Base-by-base conservation (phyloP, 2,113 vertebrate species). In the Siniperca knerii region DNA sequence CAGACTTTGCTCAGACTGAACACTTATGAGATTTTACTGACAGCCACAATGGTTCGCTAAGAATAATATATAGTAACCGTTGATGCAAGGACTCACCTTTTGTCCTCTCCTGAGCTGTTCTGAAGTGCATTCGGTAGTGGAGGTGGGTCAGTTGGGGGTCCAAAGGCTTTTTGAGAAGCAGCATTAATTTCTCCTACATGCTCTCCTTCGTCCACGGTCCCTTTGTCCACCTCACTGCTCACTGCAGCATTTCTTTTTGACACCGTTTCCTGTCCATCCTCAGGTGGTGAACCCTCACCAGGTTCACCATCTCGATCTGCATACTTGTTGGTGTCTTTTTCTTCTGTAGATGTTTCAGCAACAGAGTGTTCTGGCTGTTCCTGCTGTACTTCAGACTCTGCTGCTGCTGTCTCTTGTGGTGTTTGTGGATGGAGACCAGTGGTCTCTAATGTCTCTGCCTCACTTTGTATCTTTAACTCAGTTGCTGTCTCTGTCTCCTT, bases 101-200 rank as follows among this genome's bases (percentile, higher is more conserved):
- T 60, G 37, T 80, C 66, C 0, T 87, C 48, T 72, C 35, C 83
- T 23, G 85, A 62, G 61, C 50, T 69, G 23, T 81, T 70, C 29
- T 92, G 92, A 7, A 52, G 55, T 35, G 77, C 10, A 12, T 40
- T 55, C 0, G 95, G 95, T 8, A 95, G 94, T 0, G 95, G 95
- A 16, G 95, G 95, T 0, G 95, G 95, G 72, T 95, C 92, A 8
- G 83, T 62, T 0, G 96, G 96, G 21, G 95, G 95, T 46, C 92
- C 92, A 3, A 82, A 84, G 11, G 65, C 25, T 52, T 77, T 61
- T 18, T 50, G 62, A 40, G 86, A 29, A 9, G 64, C 50, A 18
- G 65, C 70, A 2, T 25, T 69, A 1, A 21, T 37, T 55, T 88
- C 87, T 58, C 42, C 85, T 12, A 6, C 68, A 0, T 64, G 77